Conservation (phyloP, 2,797 vertebrate genomes). For the Sebastes steindachneri region DNA sequence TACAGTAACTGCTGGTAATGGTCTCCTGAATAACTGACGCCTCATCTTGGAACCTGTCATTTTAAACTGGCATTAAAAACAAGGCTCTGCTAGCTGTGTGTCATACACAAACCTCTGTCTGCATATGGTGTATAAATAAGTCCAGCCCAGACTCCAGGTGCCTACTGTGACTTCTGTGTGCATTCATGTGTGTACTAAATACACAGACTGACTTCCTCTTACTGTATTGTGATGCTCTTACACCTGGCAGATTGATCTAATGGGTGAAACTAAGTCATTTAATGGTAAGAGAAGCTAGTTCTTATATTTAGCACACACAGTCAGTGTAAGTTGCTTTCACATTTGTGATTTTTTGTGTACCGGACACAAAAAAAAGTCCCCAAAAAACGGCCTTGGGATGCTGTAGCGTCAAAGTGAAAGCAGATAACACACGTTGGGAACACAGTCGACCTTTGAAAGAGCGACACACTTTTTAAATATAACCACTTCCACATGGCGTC, state of each 20-base stretch:
- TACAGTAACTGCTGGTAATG: conserved; percentile 62
- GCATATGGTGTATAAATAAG: conserved; percentile 5
- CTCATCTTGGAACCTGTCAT: not conserved
- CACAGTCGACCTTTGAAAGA: conserved; percentile 16
- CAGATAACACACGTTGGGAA: conserved; percentile 7
- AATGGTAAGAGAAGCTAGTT: not conserved
- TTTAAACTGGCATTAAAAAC: conserved; percentile 15
- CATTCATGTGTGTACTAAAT: not conserved
- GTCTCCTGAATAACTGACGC: conserved; percentile 36
- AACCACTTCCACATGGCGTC: conserved; percentile 34
- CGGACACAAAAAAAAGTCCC: conserved; percentile 56
- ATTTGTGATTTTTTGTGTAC: conserved; percentile 49
- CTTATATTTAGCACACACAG: conserved; percentile 12
- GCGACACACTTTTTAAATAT: not conserved
- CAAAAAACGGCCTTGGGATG: conserved; percentile 14
- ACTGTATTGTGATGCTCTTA: not conserved
- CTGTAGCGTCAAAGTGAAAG: conserved; percentile 25
- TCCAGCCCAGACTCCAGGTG: conserved; percentile 6
- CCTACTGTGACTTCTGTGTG: not conserved
- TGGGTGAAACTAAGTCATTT: not conserved
- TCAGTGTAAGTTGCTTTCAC: conserved; percentile 14
- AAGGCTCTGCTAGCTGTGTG: conserved; percentile 41
- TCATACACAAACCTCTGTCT: conserved; percentile 13
- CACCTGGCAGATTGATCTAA: not conserved
- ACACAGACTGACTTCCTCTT: not conserved